Percentiles rank a stretch among this genome's conserved stretches.
phyloP scores from a whole-genome alignment of 2,797 vertebrate genomes.

The Poeciliopsis infans region DNA sequence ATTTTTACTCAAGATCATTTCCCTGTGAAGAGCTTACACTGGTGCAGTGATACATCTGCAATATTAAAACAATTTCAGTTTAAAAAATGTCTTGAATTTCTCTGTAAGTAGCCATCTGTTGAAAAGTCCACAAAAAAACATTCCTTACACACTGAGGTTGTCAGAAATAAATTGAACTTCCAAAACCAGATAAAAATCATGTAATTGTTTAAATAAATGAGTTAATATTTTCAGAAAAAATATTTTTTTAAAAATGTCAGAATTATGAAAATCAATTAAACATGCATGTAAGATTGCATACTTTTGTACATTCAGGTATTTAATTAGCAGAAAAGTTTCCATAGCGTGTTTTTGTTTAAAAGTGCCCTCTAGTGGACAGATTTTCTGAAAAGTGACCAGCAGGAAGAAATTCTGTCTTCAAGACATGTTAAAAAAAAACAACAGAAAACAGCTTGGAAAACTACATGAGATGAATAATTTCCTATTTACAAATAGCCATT shows the following conservation, averaged over 20 bases:
- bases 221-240: neutral
- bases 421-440: no score
- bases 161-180: neutral
- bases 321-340: neutral
- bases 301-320: neutral
- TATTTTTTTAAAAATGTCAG: neutral
- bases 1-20: neutral
- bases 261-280: neutral
- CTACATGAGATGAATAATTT: neutral
- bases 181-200: neutral
- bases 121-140: neutral
- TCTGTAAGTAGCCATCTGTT: neutral
- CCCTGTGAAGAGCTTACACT: neutral
- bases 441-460: neutral
- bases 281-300: neutral
- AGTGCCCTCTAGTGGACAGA: neutral
- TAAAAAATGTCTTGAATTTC: neutral
- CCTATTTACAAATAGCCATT: neutral
- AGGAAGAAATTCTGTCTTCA: neutral
- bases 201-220: neutral
- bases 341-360: neutral
- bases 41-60: neutral
- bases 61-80: neutral
- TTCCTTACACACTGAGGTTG: neutral
- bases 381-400: no score